A percentile compares a stretch with the other conserved stretches of the same genome.
These are phyloP conservation scores for Peromyscus maniculatus DNA, from an alignment of 2,113 vertebrate genomes.

Conservation along the genomic window DNA sequence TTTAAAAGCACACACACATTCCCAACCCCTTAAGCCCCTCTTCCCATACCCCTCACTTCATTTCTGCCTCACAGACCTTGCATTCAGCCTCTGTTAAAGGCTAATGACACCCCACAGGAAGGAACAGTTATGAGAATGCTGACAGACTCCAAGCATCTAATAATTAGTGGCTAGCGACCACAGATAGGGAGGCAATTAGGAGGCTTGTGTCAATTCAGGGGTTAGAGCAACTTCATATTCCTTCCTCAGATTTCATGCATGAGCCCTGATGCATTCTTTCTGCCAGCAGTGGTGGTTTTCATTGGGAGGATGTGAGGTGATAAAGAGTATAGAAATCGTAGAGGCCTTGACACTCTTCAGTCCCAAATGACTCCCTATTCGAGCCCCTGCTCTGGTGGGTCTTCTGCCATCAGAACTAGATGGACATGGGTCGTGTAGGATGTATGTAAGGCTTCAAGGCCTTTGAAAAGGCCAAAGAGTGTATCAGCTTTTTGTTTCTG, in stretches of 20 bases:
- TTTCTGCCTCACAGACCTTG: not conserved
- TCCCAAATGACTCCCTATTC: not conserved
- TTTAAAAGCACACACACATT: not conserved
- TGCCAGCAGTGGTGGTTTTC: not conserved
- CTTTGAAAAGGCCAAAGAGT: not conserved
- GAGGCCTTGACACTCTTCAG: not conserved
- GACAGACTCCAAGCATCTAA: slow-evolving; percentile 37
- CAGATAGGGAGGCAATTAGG: slow-evolving; percentile 42
- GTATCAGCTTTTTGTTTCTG: not conserved
- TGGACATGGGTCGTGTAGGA: accelerated
- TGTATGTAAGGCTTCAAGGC: not conserved
- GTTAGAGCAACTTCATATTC: not conserved
- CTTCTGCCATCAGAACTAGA: not conserved
- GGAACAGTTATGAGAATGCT: slow-evolving; percentile 48
- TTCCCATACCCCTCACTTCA: accelerated
- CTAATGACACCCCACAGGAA: not conserved
- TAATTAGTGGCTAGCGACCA: slow-evolving; percentile 54
- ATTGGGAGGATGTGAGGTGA: not conserved
- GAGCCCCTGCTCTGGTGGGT: not conserved
- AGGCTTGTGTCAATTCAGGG: slow-evolving; percentile 9
- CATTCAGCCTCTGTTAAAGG: not conserved
- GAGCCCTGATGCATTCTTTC: not conserved
- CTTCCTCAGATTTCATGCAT: not conserved
- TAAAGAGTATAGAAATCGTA: not conserved
- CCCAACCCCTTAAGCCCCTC: not conserved